A percentile compares a stretch with the other conserved stretches of the same genome.
Evolutionary conservation across 2,888 invertebrate genomes (phyloP).

Genomic region (Drosophila nigritarsus): DNA sequence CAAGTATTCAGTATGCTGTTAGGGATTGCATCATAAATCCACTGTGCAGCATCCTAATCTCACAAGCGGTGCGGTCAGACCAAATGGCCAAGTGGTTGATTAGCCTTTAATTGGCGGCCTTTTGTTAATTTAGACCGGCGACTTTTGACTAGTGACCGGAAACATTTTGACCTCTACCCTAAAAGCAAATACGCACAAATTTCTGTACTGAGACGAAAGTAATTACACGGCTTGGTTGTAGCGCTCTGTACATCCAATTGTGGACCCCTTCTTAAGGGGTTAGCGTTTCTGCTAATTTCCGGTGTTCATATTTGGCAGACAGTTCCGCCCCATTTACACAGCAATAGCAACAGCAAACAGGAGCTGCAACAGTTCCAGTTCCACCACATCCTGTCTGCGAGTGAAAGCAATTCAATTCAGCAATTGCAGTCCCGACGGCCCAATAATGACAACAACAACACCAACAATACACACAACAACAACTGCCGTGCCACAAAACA

Average conservation of each 20-base stretch:
- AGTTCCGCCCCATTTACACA: conserved; percentile 69
- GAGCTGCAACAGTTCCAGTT: conserved; percentile 59
- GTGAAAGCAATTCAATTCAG: conserved; percentile 64
- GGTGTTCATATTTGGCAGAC: conserved; percentile 79
- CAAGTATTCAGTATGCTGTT: conserved; percentile 41
- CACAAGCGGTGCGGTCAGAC: conserved; percentile 37
- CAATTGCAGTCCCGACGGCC: conserved; percentile 62
- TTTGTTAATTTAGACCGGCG: conserved; percentile 77
- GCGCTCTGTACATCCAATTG: conserved; percentile 65
- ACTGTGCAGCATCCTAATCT: conserved; percentile 32
- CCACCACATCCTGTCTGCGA: conserved; percentile 74
- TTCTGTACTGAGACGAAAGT: conserved; percentile 61
- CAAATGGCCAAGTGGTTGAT: conserved; percentile 75
- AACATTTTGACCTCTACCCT: conserved; percentile 30
- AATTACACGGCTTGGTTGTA: conserved; percentile 66
- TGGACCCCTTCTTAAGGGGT: conserved; percentile 17
- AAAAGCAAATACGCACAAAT: conserved; percentile 50
- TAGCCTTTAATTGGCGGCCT: conserved; percentile 76
- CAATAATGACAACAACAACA: conserved; percentile 40
- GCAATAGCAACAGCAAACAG: conserved; percentile 21
- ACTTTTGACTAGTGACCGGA: conserved; percentile 26
- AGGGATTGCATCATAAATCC: conserved; percentile 61
- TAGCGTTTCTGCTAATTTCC: conserved; percentile 70
- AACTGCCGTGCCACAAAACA: conserved; percentile 15
- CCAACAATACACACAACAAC: conserved; percentile 9